Base-by-base conservation (phyloP, 2,797 vertebrate species). In the Chelon auratus region DNA sequence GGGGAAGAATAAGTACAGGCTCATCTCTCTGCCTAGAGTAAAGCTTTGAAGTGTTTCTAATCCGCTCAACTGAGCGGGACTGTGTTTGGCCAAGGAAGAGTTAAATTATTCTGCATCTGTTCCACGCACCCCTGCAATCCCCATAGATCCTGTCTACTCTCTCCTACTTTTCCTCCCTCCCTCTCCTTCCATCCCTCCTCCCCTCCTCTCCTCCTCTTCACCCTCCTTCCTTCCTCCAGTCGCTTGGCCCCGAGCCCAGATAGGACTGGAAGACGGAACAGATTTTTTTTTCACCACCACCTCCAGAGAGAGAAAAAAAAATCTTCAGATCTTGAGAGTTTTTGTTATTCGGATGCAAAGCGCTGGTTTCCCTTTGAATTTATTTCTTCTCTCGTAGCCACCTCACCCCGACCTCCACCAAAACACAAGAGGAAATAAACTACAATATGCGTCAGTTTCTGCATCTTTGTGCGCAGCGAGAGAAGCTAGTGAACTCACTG, bases 31-130 rank as follows among this genome's bases (percentile, higher is more conserved):
- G 71, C 71, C 15, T 62, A 45, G 61, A 64, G 43, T 3, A 37
- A 63, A 67, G 50, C 66, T 64, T 3, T 50, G 36, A 55, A 58
- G 59, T 68, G 60, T 64, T 59, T 66, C 54, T 62, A 42, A 72
- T 66, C 63, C 50, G 48, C 20, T 24, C n/a, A 39, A 59, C 54
- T n/a, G 68, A 78, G 69, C 36, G 9, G 9, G 39, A 57, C 17
- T 7, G 24, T 33, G 60, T 77, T 59, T 68, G 74, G 86, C 62
- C 10, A 22, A n/a, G 58, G 61, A 86, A 81, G 66, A 82, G 84
- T 90, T 85, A 84, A 91, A 82, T 65, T 72, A 45, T 79, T 83
- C 72, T 59, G 80, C 90, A 89, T 91, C 87, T 91, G 89, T 85
- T 90, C 82, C 78, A 62, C 75, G 81, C 63, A 69, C 76, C 81